A percentile compares a stretch with the other conserved stretches of the same genome.
Conservation (phyloP, 2,888 invertebrate genomes). For the Omphaloscelis lunosa region DNA sequence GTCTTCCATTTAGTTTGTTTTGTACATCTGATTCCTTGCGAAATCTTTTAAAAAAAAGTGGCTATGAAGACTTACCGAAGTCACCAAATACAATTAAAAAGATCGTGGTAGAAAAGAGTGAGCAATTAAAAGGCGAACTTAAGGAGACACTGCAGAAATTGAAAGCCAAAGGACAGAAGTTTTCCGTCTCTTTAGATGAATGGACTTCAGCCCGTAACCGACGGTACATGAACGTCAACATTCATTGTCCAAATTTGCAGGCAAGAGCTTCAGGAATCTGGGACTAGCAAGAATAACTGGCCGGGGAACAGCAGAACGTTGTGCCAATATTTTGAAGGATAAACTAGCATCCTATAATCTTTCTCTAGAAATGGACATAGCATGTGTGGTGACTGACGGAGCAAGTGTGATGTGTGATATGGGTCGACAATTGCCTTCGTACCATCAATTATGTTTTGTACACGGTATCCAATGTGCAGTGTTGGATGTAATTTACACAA, state of each 20-base stretch:
- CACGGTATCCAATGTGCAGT: background rate
- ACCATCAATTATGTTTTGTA: constrained; percentile 38
- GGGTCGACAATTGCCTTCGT: constrained; percentile 28
- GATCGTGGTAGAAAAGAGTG: constrained; percentile 9
- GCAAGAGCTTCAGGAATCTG: constrained; percentile 16
- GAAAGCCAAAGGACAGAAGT: constrained; percentile 20
- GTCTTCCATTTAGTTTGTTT: constrained; percentile 10
- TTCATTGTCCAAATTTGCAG: constrained; percentile 12
- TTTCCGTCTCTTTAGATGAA: constrained; percentile 13
- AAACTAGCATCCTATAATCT: constrained; percentile 9
- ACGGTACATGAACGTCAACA: constrained; percentile 14
- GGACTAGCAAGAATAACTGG: constrained; percentile 14
- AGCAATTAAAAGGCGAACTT: background rate
- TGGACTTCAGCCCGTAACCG: constrained; percentile 17
- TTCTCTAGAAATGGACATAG: constrained; percentile 4
- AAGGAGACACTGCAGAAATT: background rate
- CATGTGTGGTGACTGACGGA: too few species aligned
- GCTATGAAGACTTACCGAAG: constrained; percentile 17
- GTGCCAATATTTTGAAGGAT: constrained; percentile 16
- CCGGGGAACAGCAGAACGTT: constrained; percentile 11
- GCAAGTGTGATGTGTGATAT: constrained; percentile 36
- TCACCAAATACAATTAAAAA: constrained; percentile 9
- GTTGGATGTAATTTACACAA: constrained; percentile 33
- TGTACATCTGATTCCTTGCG: constrained; percentile 15
- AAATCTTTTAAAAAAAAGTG: constrained; percentile 15